phyloP scores from a whole-genome alignment of 2,888 invertebrate species.

The Idaea aversata region DNA sequence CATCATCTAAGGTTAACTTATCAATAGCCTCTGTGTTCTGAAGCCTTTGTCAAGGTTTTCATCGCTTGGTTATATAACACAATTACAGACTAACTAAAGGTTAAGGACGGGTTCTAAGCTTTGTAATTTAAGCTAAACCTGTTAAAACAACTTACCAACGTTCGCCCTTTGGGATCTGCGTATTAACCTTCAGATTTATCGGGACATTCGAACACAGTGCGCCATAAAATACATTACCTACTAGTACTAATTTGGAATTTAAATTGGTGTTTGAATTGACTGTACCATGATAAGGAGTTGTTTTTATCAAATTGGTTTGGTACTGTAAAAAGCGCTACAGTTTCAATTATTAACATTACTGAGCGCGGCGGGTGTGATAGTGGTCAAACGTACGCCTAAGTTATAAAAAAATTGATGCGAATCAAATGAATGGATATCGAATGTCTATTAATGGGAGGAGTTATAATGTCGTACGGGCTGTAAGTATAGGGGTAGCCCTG shows the following conservation, averaged over 20 bases:
- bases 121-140: slow-evolving; percentile 19
- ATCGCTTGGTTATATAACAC: background rate
- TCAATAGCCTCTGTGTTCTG: background rate
- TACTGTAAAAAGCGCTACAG: background rate
- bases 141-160: slow-evolving; percentile 9
- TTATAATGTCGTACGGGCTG: background rate
- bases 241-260: background rate
- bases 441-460: background rate
- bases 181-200: slow-evolving; percentile 56
- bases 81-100: background rate
- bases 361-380: background rate
- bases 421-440: background rate
- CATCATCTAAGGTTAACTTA: too few species aligned
- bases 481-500: slow-evolving; percentile 7
- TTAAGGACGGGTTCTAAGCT: slow-evolving; percentile 7
- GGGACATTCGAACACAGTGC: slow-evolving; percentile 59
- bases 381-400: background rate
- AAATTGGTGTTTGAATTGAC: too few species aligned
- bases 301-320: background rate
- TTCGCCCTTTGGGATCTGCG: slow-evolving; percentile 37
- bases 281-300: background rate
- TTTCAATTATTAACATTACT: background rate
- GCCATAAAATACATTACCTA: slow-evolving; percentile 28
- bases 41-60: background rate
- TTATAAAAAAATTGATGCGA: background rate